A percentile compares a stretch with the other conserved stretches of the same genome.
Evolutionary conservation across 2,888 invertebrate species (phyloP).

Genomic region (Hirtodrosophila alboralis): DNA sequence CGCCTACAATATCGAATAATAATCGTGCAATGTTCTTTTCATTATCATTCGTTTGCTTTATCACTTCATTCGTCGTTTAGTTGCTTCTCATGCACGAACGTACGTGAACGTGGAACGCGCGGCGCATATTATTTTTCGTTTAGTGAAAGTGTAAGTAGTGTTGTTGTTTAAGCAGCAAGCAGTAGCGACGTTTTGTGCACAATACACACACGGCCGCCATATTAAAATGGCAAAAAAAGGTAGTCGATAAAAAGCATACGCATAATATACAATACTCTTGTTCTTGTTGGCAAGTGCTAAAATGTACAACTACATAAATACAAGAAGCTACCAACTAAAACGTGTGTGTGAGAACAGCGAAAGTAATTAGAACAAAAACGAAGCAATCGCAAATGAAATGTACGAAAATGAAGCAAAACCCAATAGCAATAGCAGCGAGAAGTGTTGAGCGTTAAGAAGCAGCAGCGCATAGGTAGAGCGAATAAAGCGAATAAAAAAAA

Average conservation of each 20-base stretch:
- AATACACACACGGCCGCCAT: conserved; percentile 64
- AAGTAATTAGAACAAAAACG: conserved; percentile 62
- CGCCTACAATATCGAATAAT: conserved; percentile 59
- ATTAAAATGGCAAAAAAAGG: conserved; percentile 63
- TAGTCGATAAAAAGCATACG: conserved; percentile 44
- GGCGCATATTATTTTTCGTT: conserved; percentile 68
- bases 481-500: conserved; percentile 32
- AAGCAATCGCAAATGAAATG: conserved; percentile 36
- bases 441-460: conserved; percentile 59
- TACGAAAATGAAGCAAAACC: conserved; percentile 44
- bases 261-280: conserved; percentile 43
- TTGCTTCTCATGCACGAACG: conserved; percentile 57
- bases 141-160: conserved; percentile 71
- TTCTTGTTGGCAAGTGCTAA: conserved; percentile 33
- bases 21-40: conserved; percentile 60
- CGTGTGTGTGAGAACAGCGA: conserved; percentile 47
- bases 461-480: conserved; percentile 53
- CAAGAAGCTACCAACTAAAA: conserved; percentile 23
- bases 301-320: conserved; percentile 32
- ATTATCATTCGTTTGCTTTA: conserved; percentile 56
- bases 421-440: conserved; percentile 49
- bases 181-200: conserved; percentile 60
- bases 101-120: conserved; percentile 66
- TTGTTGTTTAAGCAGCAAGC: conserved; percentile 51
- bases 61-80: conserved; percentile 55